A percentile compares a stretch with the other conserved stretches of the same genome.
phyloP scores from a whole-genome alignment of 2,888 invertebrate genomes.

The Agrochola macilenta region DNA sequence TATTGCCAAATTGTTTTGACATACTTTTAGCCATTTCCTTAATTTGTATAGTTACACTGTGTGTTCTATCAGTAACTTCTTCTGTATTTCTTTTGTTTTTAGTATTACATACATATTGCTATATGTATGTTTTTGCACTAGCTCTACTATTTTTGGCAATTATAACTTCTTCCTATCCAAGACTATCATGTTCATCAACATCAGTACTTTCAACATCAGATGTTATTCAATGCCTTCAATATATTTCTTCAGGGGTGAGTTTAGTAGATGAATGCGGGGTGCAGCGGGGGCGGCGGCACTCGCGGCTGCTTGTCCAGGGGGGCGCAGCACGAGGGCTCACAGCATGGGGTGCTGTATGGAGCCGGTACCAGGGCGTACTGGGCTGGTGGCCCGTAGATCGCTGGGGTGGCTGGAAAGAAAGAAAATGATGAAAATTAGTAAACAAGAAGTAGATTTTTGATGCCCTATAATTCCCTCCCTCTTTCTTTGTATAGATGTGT shows the following conservation, averaged over 20 bases:
- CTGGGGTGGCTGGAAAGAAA: constrained; percentile 78
- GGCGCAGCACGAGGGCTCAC: constrained; percentile 86
- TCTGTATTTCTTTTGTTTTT: not conserved
- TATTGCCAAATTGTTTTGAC: constrained; percentile 31
- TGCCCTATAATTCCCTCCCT: not conserved
- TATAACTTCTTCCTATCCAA: not conserved
- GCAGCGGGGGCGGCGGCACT: constrained; percentile 83
- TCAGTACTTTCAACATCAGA: constrained; percentile 15
- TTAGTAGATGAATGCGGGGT: constrained; percentile 88
- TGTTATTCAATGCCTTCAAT: constrained; percentile 58
- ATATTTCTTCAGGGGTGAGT: constrained; percentile 52
- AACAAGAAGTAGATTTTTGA: not conserved
- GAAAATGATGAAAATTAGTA: not conserved
- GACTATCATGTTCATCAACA: not conserved
- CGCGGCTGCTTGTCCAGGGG: constrained; percentile 86
- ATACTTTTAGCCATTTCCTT: not conserved
- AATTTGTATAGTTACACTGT: constrained; percentile 12
- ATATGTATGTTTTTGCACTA: not conserved
- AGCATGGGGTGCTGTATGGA: constrained; percentile 83
- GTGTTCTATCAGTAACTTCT: constrained; percentile 1
- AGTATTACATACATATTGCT: not conserved
- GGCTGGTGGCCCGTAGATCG: constrained; percentile 84
- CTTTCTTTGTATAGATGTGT: not conserved
- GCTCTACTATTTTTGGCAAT: not conserved
- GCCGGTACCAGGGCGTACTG: constrained; percentile 86